A percentile compares a stretch with the other conserved stretches of the same genome.
phyloP scores from a whole-genome alignment of 2,888 invertebrate species.

The Stomorhina lunata region DNA sequence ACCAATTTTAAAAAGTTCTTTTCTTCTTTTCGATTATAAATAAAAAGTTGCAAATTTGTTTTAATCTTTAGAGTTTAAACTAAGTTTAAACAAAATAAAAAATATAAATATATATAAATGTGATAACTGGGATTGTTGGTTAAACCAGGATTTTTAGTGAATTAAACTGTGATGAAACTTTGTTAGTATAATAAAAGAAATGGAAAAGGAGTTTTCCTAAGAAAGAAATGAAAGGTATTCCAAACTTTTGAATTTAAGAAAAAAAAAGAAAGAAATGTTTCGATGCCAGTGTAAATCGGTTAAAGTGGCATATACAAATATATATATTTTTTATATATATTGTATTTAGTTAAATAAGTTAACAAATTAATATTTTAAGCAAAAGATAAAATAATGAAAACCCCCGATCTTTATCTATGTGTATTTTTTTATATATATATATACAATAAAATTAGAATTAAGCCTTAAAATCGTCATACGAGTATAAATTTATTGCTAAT shows the following conservation, averaged over 20 bases:
- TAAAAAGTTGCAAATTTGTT: background rate
- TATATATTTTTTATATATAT: conserved; percentile 13
- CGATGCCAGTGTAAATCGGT: conserved; percentile 40
- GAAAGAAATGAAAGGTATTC: background rate
- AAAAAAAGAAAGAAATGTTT: conserved; percentile 7
- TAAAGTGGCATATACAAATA: conserved; percentile 6
- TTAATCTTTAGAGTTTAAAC: conserved; percentile 10
- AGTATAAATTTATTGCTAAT: conserved; percentile 21
- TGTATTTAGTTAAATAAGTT: background rate
- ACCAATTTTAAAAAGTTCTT: background rate
- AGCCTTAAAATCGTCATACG: conserved; percentile 29
- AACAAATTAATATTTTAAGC: background rate
- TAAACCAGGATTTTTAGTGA: conserved; percentile 13
- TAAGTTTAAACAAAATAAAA: conserved; percentile 4
- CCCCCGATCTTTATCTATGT: conserved; percentile 13
- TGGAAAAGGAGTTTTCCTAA: background rate
- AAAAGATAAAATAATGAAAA: background rate
- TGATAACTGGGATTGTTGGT: conserved; percentile 28
- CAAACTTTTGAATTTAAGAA: conserved; percentile 16
- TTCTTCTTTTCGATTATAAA: background rate
- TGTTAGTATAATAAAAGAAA: conserved; percentile 6
- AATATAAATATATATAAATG: background rate
- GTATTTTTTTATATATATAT: conserved; percentile 21
- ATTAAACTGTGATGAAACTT: conserved; percentile 53
- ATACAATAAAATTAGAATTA: conserved; percentile 38